Percentiles rank a stretch among this genome's conserved stretches.
Evolutionary conservation across 2,888 invertebrate species (phyloP).

Genomic region (Pyrocoelia pectoralis): DNA sequence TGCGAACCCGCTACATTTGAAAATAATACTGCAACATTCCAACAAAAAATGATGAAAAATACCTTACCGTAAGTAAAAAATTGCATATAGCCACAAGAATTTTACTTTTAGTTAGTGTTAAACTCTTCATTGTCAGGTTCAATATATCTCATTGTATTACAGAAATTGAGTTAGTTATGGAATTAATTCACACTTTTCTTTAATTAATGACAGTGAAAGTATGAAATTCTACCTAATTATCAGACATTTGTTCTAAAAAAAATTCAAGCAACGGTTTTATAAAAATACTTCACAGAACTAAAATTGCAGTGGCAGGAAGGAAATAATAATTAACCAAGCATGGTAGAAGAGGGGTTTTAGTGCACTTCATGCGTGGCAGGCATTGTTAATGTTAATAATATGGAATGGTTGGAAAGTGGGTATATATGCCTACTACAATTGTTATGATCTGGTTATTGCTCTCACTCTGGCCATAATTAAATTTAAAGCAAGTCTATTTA

Average conservation of each 20-base stretch:
- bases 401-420: constrained; percentile 33
- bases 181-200: neutral
- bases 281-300: constrained; percentile 40
- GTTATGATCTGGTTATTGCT: constrained; percentile 31
- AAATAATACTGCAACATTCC: no score
- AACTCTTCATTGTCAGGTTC: constrained; percentile 44
- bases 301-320: constrained; percentile 56
- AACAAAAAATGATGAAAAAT: constrained; percentile 2
- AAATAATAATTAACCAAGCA: constrained; percentile 60
- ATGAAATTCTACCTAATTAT: no score
- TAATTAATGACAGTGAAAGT: constrained; percentile 2
- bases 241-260: neutral
- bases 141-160: neutral
- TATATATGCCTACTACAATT: constrained; percentile 18
- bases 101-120: constrained; percentile 66
- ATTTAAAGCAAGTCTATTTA: no score
- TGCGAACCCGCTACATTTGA: no score
- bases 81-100: constrained; percentile 73
- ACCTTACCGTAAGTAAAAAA: constrained; percentile 69
- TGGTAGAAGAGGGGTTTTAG: constrained; percentile 48
- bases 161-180: neutral
- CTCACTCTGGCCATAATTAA: constrained; percentile 2
- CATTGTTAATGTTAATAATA: constrained; percentile 34
- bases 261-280: constrained; percentile 18
- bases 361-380: constrained; percentile 32